Conservation (phyloP, 2,797 vertebrate genomes). For the Ptychadena robeensis region DNA sequence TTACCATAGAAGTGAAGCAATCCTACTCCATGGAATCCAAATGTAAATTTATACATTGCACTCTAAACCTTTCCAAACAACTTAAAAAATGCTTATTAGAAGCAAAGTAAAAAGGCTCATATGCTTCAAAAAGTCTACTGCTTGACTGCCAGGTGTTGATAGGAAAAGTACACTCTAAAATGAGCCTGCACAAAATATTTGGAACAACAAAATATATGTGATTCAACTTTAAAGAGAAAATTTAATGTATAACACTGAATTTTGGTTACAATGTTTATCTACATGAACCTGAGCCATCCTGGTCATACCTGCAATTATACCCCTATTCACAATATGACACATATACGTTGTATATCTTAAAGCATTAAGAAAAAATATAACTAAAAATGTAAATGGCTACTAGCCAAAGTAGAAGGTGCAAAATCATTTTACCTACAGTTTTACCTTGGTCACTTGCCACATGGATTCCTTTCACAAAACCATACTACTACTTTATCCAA, state of each 20-base stretch:
- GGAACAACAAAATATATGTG: background rate
- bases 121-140: background rate
- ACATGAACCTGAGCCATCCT: background rate
- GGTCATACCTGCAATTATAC: too few species aligned
- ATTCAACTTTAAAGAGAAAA: background rate
- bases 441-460: background rate
- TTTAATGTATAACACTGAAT: background rate
- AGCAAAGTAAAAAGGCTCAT: background rate
- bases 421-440: background rate
- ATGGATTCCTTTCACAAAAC: background rate
- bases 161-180: background rate
- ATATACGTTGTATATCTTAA: background rate
- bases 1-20: background rate
- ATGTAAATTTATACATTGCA: background rate
- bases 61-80: background rate
- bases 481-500: background rate
- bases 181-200: background rate
- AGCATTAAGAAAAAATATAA: background rate
- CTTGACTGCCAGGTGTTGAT: background rate
- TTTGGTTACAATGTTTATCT: background rate
- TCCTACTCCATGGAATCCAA: background rate
- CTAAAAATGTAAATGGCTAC: background rate
- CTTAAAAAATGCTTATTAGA: background rate
- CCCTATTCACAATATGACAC: background rate
- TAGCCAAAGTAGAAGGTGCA: background rate